Evolutionary conservation across 64 coral and sea anemone species (phyloP).

Genomic region (Catalaphyllia jardinei): DNA sequence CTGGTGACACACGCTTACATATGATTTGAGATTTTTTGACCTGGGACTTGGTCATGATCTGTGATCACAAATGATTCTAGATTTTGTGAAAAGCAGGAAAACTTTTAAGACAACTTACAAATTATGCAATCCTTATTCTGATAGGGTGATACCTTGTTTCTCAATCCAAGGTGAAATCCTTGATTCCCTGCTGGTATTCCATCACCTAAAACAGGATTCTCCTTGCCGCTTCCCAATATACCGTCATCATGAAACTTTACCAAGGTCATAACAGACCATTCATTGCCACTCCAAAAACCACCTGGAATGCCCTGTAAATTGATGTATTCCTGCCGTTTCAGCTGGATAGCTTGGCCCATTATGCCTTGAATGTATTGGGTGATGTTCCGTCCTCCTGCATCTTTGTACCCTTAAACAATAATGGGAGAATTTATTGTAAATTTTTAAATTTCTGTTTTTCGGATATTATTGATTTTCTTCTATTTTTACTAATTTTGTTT

Average conservation of each 20-base stretch:
- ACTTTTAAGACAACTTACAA: too few relatives aligned
- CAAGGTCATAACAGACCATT: constrained; percentile 62
- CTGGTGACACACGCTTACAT: too few relatives aligned
- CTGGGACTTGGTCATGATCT: too few relatives aligned
- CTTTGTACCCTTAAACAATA: constrained; percentile 6
- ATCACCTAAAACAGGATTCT: constrained; percentile 44
- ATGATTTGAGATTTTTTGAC: too few relatives aligned
- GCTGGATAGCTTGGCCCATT: constrained; percentile 46
- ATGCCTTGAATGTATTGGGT: constrained; percentile 15
- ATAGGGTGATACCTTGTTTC: constrained; percentile 10
- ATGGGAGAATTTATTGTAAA: too few relatives aligned
- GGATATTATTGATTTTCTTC: too few relatives aligned
- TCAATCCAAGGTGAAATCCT: constrained; percentile 54
- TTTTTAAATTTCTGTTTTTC: too few relatives aligned
- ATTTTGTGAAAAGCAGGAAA: too few relatives aligned
- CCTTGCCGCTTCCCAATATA: not conserved
- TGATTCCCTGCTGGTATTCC: not conserved
- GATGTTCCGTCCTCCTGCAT: not conserved
- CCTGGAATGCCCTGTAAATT: constrained; percentile 48
- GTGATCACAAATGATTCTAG: too few relatives aligned
- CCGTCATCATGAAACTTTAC: constrained; percentile 35
- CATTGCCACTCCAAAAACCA: constrained; percentile 39
- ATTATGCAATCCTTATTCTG: not conserved
- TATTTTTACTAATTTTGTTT: too few relatives aligned
- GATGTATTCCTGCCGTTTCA: constrained; percentile 33